phyloP scores from a whole-genome alignment of 1,140 invertebrate genomes.

The Drosophila lini region DNA sequence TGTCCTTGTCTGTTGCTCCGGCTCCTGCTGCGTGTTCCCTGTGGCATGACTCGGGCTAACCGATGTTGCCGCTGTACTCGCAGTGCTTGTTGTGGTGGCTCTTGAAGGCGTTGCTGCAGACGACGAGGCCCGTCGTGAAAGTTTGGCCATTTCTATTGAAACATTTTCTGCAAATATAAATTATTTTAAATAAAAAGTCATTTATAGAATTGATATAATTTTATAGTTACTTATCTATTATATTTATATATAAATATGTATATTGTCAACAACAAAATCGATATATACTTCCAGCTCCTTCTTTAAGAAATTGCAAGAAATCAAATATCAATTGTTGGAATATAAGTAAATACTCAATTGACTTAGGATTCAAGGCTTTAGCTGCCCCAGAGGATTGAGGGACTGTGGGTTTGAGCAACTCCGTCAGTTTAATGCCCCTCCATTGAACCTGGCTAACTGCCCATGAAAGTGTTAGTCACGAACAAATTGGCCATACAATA shows the following conservation, averaged over 20 bases:
- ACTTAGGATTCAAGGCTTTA: background rate
- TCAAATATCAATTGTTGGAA: constrained; percentile 5
- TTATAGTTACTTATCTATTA: background rate
- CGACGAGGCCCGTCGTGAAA: constrained; percentile 83
- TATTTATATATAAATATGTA: background rate
- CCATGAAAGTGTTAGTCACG: constrained; percentile 44
- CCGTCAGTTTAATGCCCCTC: constrained; percentile 12
- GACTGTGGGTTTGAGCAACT: constrained; percentile 3
- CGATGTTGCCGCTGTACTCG: constrained; percentile 15
- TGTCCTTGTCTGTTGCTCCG: constrained; percentile 28
- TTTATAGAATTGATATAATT: background rate
- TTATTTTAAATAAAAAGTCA: background rate
- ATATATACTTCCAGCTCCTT: background rate
- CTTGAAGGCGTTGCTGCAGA: constrained; percentile 77
- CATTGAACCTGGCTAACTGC: constrained; percentile 24
- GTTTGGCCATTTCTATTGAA: constrained; percentile 84
- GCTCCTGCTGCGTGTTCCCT: constrained; percentile 20
- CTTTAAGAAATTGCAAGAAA: background rate
- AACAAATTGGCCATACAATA: constrained; percentile 45
- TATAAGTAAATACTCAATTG: constrained; percentile 16
- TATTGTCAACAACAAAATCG: background rate
- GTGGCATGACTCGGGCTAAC: constrained; percentile 21
- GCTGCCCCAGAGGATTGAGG: background rate
- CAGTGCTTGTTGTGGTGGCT: constrained; percentile 50
- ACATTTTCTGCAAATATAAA: constrained; percentile 76